phyloP scores from a whole-genome alignment of 1,140 invertebrate genomes.

The Campoletis sonorensis region DNA sequence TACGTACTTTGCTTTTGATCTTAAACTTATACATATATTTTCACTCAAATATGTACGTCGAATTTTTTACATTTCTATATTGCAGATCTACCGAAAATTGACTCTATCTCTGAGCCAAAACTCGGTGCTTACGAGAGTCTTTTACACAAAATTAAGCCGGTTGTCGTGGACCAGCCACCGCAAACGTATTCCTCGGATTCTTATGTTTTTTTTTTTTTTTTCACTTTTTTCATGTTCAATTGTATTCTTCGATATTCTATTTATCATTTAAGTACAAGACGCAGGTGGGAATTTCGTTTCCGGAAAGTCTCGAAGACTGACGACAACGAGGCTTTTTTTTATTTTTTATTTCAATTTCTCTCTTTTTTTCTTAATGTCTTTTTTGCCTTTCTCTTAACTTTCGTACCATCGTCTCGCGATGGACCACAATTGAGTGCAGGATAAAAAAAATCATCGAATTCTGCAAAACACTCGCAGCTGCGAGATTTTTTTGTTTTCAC shows the following conservation, averaged over 20 bases:
- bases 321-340: neutral
- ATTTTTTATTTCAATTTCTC: neutral
- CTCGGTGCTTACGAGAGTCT: conserved; percentile 8
- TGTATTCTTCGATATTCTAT: neutral
- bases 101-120: conserved; percentile 24
- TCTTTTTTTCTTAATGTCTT: neutral
- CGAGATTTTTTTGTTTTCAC: neutral
- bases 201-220: neutral
- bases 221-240: too few species aligned
- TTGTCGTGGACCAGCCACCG: conserved; percentile 53
- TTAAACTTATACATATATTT: neutral
- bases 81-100: conserved; percentile 4
- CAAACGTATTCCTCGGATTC: conserved; percentile 16
- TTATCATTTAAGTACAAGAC: neutral
- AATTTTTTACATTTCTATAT: conserved; percentile 9
- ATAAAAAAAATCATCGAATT: too few species aligned
- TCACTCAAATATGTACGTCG: neutral
- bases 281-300: neutral
- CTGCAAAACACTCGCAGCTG: too few species aligned
- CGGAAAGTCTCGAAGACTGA: neutral
- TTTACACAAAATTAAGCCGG: neutral
- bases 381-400: neutral
- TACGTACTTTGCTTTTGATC: conserved; percentile 15
- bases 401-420: conserved; percentile 2
- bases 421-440: neutral